These are phyloP conservation scores for Varecia variegata DNA, from an alignment of 2,797 vertebrate genomes.

Conservation along the genomic window DNA sequence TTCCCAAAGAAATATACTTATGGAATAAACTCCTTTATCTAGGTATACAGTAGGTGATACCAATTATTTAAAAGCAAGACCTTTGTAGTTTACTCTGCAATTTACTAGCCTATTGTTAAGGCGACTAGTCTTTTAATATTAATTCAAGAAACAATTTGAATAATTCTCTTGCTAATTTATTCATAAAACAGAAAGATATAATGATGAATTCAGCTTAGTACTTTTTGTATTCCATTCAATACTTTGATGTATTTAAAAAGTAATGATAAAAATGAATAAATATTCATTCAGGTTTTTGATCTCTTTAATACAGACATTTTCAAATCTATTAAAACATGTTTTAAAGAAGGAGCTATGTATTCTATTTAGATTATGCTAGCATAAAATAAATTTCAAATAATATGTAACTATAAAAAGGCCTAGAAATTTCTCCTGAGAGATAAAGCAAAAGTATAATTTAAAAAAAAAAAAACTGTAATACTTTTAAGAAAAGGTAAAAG, in stretches of 20 bases:
- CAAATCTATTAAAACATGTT: slow-evolving; percentile 11
- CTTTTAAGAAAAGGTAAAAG: neutral
- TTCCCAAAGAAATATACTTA: neutral
- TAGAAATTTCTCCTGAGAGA: neutral
- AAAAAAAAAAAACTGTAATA: neutral
- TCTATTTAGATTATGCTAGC: neutral
- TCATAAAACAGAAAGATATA: slow-evolving; percentile 55
- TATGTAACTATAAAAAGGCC: neutral
- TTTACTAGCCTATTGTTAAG: slow-evolving; percentile 40
- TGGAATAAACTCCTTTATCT: neutral
- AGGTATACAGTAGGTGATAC: neutral
- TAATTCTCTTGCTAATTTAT: slow-evolving; percentile 72
- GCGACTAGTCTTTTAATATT: slow-evolving; percentile 43
- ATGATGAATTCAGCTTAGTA: slow-evolving; percentile 41
- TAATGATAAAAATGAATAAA: slow-evolving; percentile 44
- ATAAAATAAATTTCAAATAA: slow-evolving; percentile 25
- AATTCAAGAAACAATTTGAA: slow-evolving; percentile 68
- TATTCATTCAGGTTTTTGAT: slow-evolving; percentile 36
- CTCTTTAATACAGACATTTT: neutral
- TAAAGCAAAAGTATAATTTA: neutral
- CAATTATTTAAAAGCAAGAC: neutral
- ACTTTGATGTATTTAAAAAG: slow-evolving; percentile 42
- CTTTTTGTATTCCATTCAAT: slow-evolving; percentile 53
- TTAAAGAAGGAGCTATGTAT: neutral
- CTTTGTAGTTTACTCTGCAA: slow-evolving; percentile 18